phyloP scores from a whole-genome alignment of 2,797 vertebrate genomes.

The Loriculus beryllinus region DNA sequence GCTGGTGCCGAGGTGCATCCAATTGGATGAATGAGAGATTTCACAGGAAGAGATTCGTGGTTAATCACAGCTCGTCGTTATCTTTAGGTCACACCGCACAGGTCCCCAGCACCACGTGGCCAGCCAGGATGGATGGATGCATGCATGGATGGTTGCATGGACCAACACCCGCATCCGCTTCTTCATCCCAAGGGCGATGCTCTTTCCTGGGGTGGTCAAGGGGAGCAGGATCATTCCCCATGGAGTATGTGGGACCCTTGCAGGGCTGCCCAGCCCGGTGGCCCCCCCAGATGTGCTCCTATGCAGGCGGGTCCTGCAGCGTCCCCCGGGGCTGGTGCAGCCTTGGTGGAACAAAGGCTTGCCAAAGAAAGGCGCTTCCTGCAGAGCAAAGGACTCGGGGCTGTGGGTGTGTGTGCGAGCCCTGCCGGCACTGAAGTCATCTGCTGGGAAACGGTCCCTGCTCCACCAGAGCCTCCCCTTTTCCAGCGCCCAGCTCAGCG shows the following conservation, averaged over 20 bases:
- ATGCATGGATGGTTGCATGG: background rate
- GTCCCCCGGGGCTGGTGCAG: background rate
- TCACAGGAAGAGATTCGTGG: background rate
- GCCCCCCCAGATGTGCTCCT: background rate
- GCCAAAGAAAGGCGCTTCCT: slow-evolving; percentile 52
- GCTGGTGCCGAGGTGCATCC: accelerated
- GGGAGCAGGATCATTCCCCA: background rate
- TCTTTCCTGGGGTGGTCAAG: accelerated
- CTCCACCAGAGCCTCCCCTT: background rate
- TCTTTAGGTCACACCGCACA: accelerated
- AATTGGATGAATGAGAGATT: background rate
- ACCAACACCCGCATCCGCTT: accelerated
- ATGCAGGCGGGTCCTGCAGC: accelerated
- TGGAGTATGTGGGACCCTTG: accelerated
- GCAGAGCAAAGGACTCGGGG: slow-evolving; percentile 9
- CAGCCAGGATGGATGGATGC: background rate
- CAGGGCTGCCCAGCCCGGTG: background rate
- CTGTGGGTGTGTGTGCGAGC: background rate
- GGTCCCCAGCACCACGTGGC: accelerated
- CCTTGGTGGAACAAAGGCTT: slow-evolving; percentile 44
- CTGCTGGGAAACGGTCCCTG: slow-evolving; percentile 6
- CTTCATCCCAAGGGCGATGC: background rate
- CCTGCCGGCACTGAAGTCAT: slow-evolving; percentile 33
- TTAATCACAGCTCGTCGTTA: background rate
- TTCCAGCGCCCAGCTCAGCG: background rate